These are phyloP conservation scores for Nomada flava DNA, from an alignment of 2,888 invertebrate species.

Conservation along the genomic window DNA sequence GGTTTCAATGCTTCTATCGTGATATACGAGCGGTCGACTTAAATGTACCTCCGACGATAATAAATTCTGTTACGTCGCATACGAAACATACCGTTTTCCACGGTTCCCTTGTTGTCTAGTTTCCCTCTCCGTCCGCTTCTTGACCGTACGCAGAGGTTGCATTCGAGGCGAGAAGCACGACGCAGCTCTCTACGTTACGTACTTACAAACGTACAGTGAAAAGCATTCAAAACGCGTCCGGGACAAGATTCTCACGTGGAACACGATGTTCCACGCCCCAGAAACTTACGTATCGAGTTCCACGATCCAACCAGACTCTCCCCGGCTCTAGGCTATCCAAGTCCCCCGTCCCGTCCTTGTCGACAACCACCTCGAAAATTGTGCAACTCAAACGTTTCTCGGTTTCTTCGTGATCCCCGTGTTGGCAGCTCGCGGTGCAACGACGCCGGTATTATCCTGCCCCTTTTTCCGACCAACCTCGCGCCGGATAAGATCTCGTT, in stretches of 20 bases:
- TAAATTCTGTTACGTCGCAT: conserved; percentile 23
- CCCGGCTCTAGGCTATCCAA: conserved; percentile 20
- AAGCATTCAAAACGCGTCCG: conserved; percentile 66
- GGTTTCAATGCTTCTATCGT: neutral
- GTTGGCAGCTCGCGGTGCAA: conserved; percentile 52
- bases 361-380: conserved; percentile 71
- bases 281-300: conserved; percentile 71
- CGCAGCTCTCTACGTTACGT: neutral
- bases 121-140: neutral
- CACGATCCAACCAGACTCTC: conserved; percentile 60
- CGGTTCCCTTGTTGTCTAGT: conserved; percentile 7
- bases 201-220: conserved; percentile 5
- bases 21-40: neutral
- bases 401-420: conserved; percentile 55
- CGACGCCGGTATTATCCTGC: conserved; percentile 54
- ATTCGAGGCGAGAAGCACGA: conserved; percentile 1
- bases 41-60: neutral
- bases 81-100: conserved; percentile 23
- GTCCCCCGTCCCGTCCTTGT: conserved; percentile 32
- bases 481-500: conserved; percentile 68
- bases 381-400: conserved; percentile 68
- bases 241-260: conserved; percentile 67
- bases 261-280: conserved; percentile 68
- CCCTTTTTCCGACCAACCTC: conserved; percentile 46
- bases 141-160: neutral